Conservation (phyloP, 2,113 vertebrate genomes). For the Calyptomena viridis region DNA sequence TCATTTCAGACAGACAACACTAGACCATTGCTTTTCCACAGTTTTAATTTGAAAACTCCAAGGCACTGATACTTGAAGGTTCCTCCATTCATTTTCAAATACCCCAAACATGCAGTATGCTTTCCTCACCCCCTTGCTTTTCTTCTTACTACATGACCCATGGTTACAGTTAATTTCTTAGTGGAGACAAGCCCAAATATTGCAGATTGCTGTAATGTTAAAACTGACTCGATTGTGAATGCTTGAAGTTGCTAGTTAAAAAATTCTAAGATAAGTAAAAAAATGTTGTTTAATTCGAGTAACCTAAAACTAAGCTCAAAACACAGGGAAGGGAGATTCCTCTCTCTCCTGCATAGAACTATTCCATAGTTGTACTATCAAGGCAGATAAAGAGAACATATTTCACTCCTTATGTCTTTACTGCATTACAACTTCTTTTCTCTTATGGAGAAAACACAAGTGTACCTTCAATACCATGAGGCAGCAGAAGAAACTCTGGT, state of each 20-base stretch:
- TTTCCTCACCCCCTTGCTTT: background rate
- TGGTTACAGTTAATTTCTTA: background rate
- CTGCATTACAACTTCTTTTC: background rate
- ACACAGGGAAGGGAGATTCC: background rate
- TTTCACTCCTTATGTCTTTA: background rate
- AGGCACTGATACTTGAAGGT: background rate
- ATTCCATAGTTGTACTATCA: background rate
- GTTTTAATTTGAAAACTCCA: background rate
- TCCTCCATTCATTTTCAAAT: background rate
- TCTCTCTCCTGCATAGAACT: background rate
- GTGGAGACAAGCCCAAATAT: background rate
- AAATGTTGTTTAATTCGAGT: slow-evolving; percentile 15
- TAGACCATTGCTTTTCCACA: background rate
- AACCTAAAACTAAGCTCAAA: slow-evolving; percentile 22
- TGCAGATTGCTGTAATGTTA: background rate
- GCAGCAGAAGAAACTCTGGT: background rate
- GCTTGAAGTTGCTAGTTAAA: slow-evolving; percentile 27
- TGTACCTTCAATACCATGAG: background rate
- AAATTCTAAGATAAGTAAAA: slow-evolving; percentile 10
- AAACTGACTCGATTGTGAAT: background rate
- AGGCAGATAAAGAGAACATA: slow-evolving; percentile 3
- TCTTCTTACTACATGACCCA: background rate
- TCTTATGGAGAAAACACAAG: background rate
- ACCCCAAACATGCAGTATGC: background rate
- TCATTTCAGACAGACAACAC: background rate